Conservation (phyloP, 2,888 invertebrate species). For the Drepana falcataria region DNA sequence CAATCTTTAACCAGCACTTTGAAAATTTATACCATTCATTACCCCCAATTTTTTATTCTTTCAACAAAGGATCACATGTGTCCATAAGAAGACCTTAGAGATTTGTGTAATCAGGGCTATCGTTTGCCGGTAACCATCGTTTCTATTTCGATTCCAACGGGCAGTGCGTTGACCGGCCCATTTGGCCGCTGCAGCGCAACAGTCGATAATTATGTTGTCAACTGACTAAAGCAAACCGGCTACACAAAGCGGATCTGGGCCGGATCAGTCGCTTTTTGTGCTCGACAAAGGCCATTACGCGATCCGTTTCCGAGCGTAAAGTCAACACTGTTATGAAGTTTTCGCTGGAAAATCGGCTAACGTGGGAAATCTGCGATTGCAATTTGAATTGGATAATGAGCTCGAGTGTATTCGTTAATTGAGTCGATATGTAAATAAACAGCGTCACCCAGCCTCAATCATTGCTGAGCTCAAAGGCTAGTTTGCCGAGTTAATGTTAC, state of each 20-base stretch:
- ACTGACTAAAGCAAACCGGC: conserved; percentile 64
- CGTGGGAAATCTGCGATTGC: conserved; percentile 62
- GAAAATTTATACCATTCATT: too few species aligned
- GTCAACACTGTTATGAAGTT: conserved; percentile 74
- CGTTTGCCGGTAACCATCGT: conserved; percentile 14
- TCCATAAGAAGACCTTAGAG: conserved; percentile 28
- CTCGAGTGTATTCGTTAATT: conserved; percentile 64
- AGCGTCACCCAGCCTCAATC: conserved; percentile 48
- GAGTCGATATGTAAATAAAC: conserved; percentile 72
- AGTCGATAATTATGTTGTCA: conserved; percentile 71
- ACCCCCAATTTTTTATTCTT: conserved; percentile 8
- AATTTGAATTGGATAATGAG: conserved; percentile 73
- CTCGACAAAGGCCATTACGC: conserved; percentile 71
- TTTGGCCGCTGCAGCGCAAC: conserved; percentile 46
- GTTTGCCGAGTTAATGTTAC: conserved; percentile 48
- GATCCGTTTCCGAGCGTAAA: conserved; percentile 66
- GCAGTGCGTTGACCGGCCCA: conserved; percentile 52
- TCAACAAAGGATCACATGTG: conserved; percentile 1
- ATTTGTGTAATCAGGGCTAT: conserved; percentile 22
- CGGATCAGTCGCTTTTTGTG: conserved; percentile 73
- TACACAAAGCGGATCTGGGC: conserved; percentile 66
- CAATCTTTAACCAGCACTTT: too few species aligned
- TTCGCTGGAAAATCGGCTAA: conserved; percentile 63
- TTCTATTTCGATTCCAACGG: conserved; percentile 39
- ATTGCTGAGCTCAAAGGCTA: conserved; percentile 58